phyloP scores from a whole-genome alignment of 1,140 invertebrate species.

The Epicauta chinensis region DNA sequence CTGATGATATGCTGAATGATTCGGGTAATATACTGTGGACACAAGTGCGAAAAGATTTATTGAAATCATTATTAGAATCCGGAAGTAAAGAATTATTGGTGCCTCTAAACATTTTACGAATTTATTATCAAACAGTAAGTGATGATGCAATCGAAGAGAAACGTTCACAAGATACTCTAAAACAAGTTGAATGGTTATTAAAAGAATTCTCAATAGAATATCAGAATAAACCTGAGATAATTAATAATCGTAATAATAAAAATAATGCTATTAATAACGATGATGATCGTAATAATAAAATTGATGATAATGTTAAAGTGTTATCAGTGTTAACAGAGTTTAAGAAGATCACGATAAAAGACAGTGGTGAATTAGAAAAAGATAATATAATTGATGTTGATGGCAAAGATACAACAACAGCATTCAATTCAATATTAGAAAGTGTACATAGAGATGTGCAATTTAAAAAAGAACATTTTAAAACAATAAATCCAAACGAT shows the following conservation, averaged over 20 bases:
- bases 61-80: conserved; percentile 34
- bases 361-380: conserved; percentile 1
- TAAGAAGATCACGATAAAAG: conserved; percentile 1
- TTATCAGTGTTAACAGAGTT: conserved; percentile 6
- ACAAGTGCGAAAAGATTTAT: conserved; percentile 32
- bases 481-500: neutral
- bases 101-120: conserved; percentile 34
- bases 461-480: conserved; percentile 11
- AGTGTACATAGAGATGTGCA: conserved; percentile 8
- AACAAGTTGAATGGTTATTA: conserved; percentile 37
- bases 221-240: conserved; percentile 13
- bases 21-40: conserved; percentile 33
- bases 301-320: conserved; percentile 6
- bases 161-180: conserved; percentile 24
- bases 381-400: conserved; percentile 4
- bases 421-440: conserved; percentile 5
- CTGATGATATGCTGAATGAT: neutral
- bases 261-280: neutral
- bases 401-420: conserved; percentile 1
- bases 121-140: conserved; percentile 38
- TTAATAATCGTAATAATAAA: neutral
- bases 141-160: conserved; percentile 24
- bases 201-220: conserved; percentile 34
- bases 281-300: neutral
- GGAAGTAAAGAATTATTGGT: conserved; percentile 34